These are phyloP conservation scores for Dioctria rufipes DNA, from an alignment of 2,888 invertebrate genomes.

Conservation along the genomic window DNA sequence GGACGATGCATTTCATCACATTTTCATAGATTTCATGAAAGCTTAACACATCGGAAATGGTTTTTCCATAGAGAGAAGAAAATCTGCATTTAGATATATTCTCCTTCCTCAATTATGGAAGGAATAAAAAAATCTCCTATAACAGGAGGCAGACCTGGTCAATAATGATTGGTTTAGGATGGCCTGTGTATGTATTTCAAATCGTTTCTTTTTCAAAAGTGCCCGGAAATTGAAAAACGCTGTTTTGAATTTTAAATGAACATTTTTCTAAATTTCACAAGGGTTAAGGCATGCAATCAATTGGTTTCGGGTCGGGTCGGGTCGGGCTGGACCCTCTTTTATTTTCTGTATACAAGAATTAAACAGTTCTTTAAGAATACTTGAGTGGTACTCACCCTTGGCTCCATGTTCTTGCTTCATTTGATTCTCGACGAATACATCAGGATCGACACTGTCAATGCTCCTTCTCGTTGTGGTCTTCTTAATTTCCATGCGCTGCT, in stretches of 20 bases:
- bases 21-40: neutral
- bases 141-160: neutral
- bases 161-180: neutral
- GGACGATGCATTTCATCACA: neutral
- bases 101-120: neutral
- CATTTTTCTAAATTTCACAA: neutral
- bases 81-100: slow-evolving; percentile 57
- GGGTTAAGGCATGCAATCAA: neutral
- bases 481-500: slow-evolving; percentile 61
- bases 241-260: slow-evolving; percentile 59
- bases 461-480: slow-evolving; percentile 65
- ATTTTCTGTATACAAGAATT: neutral
- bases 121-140: neutral
- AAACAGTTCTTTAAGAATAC: neutral
- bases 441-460: slow-evolving; percentile 43
- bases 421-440: slow-evolving; percentile 24
- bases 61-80: slow-evolving; percentile 35
- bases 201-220: slow-evolving; percentile 38
- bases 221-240: slow-evolving; percentile 59
- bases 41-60: slow-evolving; percentile 15
- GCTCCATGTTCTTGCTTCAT: slow-evolving; percentile 17
- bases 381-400: slow-evolving; percentile 50
- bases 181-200: slow-evolving; percentile 32
- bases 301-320: neutral
- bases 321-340: neutral